Percentiles rank a stretch among this genome's conserved stretches.
These are phyloP conservation scores for Piaya cayana DNA, from an alignment of 2,113 vertebrate species.

Conservation along the genomic window DNA sequence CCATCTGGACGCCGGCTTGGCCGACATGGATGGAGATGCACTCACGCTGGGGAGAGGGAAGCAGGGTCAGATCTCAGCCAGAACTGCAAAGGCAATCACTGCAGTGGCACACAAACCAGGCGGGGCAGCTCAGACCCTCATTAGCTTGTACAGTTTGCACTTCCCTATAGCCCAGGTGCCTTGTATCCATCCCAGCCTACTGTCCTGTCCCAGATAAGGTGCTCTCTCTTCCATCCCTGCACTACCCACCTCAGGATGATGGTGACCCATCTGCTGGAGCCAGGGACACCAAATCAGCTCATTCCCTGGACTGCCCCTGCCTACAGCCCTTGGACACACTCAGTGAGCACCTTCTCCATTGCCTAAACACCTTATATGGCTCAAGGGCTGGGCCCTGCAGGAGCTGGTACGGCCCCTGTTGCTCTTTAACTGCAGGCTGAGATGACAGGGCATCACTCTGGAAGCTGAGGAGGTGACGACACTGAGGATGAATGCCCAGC, in stretches of 20 bases:
- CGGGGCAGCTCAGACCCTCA: neutral
- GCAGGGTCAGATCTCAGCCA: neutral
- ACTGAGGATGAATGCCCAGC: neutral
- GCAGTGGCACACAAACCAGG: neutral
- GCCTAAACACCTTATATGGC: neutral
- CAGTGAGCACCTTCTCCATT: neutral
- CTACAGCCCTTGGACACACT: neutral
- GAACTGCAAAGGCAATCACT: neutral
- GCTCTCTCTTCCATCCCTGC: neutral
- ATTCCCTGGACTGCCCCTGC: neutral
- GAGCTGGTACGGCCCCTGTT: neutral
- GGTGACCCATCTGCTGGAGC: neutral
- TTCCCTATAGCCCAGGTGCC: neutral
- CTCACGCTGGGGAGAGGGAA: neutral
- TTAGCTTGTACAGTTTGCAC: too few relatives aligned
- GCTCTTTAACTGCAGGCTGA: neutral
- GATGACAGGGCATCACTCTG: neutral
- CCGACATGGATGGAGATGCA: conserved; percentile 1
- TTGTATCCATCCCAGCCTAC: neutral
- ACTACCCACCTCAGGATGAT: neutral
- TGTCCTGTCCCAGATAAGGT: neutral
- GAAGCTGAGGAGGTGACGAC: neutral
- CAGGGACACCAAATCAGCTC: neutral
- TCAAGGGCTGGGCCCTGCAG: neutral
- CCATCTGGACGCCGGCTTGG: conserved; percentile 21